These are phyloP conservation scores for Plagodis pulveraria DNA, from an alignment of 2,888 invertebrate species.

Conservation along the genomic window DNA sequence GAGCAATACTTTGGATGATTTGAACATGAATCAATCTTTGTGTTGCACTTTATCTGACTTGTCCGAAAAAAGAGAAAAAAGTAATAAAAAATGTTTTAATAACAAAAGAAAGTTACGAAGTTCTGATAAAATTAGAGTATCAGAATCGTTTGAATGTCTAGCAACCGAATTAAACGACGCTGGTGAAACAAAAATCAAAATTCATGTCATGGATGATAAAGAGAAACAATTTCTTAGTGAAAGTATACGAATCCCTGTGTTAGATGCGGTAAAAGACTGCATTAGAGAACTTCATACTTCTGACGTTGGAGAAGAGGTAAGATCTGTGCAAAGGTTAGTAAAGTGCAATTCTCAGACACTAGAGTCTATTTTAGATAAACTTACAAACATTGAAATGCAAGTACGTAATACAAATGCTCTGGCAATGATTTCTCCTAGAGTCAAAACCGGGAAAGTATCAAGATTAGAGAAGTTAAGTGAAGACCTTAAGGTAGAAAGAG, in stretches of 20 bases:
- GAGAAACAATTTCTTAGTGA: conserved; percentile 66
- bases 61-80: conserved; percentile 56
- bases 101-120: conserved; percentile 39
- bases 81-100: conserved; percentile 44
- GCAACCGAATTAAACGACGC: conserved; percentile 55
- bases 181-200: conserved; percentile 65
- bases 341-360: conserved; percentile 58
- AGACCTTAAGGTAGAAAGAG: conserved; percentile 53
- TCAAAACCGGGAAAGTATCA: conserved; percentile 49
- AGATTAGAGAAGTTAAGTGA: conserved; percentile 63
- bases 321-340: conserved; percentile 51
- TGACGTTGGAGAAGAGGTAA: conserved; percentile 47
- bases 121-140: conserved; percentile 51
- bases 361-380: conserved; percentile 59
- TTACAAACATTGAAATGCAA: conserved; percentile 62
- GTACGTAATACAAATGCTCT: conserved; percentile 31
- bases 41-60: conserved; percentile 66
- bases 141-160: conserved; percentile 70
- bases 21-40: conserved; percentile 66
- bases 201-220: conserved; percentile 72
- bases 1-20: conserved; percentile 67
- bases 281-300: conserved; percentile 53
- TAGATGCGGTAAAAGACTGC: conserved; percentile 65
- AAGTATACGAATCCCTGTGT: conserved; percentile 63
- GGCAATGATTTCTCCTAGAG: conserved; percentile 18